A percentile compares a stretch with the other conserved stretches of the same genome.
phyloP scores from a whole-genome alignment of 2,113 vertebrate genomes.

The Elaphurus davidianus region DNA sequence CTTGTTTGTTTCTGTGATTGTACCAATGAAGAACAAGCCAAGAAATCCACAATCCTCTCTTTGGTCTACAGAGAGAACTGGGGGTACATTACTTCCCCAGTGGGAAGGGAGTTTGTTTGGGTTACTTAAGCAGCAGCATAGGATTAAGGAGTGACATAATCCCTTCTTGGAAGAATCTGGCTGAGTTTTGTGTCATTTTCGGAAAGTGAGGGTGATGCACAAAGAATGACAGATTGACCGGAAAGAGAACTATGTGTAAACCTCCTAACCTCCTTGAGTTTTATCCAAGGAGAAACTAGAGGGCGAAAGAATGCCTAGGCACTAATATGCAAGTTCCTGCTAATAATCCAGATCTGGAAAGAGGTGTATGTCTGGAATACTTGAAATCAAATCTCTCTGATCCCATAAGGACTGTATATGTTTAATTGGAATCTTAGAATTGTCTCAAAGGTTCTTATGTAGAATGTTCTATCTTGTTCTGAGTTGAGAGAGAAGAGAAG shows the following conservation, averaged over 20 bases:
- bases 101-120: slow-evolving; percentile 37
- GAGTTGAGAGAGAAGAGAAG: background rate
- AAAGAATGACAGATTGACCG: slow-evolving; percentile 29
- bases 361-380: background rate
- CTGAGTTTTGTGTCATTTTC: slow-evolving; percentile 56
- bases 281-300: background rate
- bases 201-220: slow-evolving; percentile 48
- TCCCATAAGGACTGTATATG: background rate
- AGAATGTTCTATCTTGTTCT: background rate
- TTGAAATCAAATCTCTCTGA: background rate
- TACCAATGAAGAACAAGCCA: background rate
- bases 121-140: background rate
- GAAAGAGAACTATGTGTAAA: slow-evolving; percentile 45
- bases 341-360: background rate
- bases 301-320: background rate
- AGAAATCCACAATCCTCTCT: background rate
- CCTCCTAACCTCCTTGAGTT: slow-evolving; percentile 12
- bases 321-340: background rate
- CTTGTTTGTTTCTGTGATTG: background rate
- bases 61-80: background rate
- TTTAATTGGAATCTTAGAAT: background rate
- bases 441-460: background rate
- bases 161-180: slow-evolving; percentile 66
- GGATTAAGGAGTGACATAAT: slow-evolving; percentile 49
- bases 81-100: background rate